A percentile compares a stretch with the other conserved stretches of the same genome.
Evolutionary conservation across 2,888 invertebrate species (phyloP).

Genomic region (Ceraclea dissimilis): DNA sequence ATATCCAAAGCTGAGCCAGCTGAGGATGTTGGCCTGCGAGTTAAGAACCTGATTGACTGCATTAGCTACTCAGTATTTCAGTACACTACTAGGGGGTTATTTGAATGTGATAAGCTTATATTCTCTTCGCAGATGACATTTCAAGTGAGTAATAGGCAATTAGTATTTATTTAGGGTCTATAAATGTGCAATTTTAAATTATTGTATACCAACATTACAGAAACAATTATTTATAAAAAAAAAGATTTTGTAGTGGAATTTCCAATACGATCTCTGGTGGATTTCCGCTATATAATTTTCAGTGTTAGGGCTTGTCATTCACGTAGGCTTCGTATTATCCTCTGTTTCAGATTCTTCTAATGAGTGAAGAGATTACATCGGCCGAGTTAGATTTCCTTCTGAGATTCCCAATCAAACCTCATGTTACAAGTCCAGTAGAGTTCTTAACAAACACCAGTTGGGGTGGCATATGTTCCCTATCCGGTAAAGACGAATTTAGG

Average conservation of each 20-base stretch:
- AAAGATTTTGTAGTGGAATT: too few relatives aligned
- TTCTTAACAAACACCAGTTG: conserved; percentile 87
- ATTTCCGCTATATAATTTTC: too few relatives aligned
- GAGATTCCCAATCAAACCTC: conserved; percentile 86
- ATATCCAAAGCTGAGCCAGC: conserved; percentile 82
- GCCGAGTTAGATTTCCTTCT: conserved; percentile 87
- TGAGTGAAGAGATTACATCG: conserved; percentile 78
- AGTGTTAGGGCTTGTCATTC: too few relatives aligned
- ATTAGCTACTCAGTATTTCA: conserved; percentile 92
- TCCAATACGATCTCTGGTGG: too few relatives aligned
- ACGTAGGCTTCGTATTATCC: too few relatives aligned
- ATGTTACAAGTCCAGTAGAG: conserved; percentile 90
- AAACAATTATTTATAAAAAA: too few relatives aligned
- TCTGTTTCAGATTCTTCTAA: conserved; percentile 69
- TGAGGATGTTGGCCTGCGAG: conserved; percentile 68
- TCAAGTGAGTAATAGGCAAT: conserved; percentile 69
- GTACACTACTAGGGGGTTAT: conserved; percentile 89
- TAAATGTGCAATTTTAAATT: not conserved
- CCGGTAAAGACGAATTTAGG: conserved; percentile 83
- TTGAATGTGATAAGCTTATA: conserved; percentile 94
- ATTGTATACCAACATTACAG: too few relatives aligned
- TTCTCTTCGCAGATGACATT: conserved; percentile 96
- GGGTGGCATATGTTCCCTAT: conserved; percentile 91
- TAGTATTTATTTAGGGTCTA: too few relatives aligned
- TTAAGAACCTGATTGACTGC: conserved; percentile 85